phyloP scores from a whole-genome alignment of 2,113 vertebrate species.

The Dendrocopos noguchii region DNA sequence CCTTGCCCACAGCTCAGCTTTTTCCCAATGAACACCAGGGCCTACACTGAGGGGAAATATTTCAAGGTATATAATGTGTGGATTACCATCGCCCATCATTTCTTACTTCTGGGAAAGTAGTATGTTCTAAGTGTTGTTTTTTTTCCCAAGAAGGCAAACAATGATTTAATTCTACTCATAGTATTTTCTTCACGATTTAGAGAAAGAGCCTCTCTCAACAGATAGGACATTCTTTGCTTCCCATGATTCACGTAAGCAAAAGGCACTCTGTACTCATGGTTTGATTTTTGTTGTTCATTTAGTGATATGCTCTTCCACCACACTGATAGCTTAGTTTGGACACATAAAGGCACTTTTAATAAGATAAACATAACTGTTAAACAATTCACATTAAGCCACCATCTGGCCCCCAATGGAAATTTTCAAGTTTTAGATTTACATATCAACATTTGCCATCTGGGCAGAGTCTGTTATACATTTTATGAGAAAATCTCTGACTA shows the following conservation, averaged over 20 bases:
- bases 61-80: fast-evolving
- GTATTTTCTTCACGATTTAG: neutral
- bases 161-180: neutral
- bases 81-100: fast-evolving
- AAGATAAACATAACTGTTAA: slow-evolving; percentile 78
- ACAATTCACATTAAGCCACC: slow-evolving; percentile 72
- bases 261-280: neutral
- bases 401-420: slow-evolving; percentile 72
- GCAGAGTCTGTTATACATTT: slow-evolving; percentile 72
- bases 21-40: fast-evolving
- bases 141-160: neutral
- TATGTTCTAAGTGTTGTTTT: neutral
- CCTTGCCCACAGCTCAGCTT: neutral
- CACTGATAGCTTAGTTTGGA: slow-evolving; percentile 56
- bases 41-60: neutral
- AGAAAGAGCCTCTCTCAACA: neutral
- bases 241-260: neutral
- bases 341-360: slow-evolving; percentile 73
- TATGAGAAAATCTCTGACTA: slow-evolving; percentile 66
- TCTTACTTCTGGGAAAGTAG: neutral
- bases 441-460: slow-evolving; percentile 76
- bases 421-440: slow-evolving; percentile 75
- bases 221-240: neutral
- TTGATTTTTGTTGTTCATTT: slow-evolving; percentile 53
- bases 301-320: slow-evolving; percentile 50